Evolutionary conservation across 2,888 invertebrate species (phyloP), one percentile per base, ranked within the genome.

Genomic region (Noctua janthina): DNA sequence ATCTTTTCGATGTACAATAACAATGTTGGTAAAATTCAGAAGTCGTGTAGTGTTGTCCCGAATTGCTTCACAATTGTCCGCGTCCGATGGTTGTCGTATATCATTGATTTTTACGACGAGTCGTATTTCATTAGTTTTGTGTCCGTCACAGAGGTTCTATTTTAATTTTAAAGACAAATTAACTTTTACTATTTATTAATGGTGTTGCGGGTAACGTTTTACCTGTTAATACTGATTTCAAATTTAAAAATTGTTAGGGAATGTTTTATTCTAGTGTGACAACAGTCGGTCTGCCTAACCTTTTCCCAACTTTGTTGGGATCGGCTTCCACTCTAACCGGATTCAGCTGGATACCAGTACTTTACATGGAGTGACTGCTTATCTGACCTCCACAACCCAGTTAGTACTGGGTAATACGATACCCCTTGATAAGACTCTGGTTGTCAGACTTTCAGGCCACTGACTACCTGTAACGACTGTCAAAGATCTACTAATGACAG

Each of bases 71-170:
- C 90, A 94, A 95, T 95, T 94, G 95, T 94, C 92, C 92, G 90
- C 87, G 76, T 92, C 86, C 87, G 90, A 90, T 91, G 91, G 89
- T 84, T 87, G 89, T 93, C 94, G 93, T 95, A 95, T 94, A 93
- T 96, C 92, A 95, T 89, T 88, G 86, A 92, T 92, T 94, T 96
- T 96, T 94, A 96, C 94, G 95, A 94, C 92, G 89, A 79, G 93
- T 92, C 94, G 92, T 96, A 94, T 93, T 93, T 96, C 93, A 94
- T 91, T 90, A 89, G 89, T 87, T 91, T 93, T 89, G 87, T 91
- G 90, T 90, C 85, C 91, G 89, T 90, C 92, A 89, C 89, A 88
- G 90, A 90, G 90, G 88, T 83, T 88, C 79, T 74, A 81, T 77
- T 89, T 90, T 87, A 88, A 89, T 89, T 89, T 86, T 78, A 81